These are phyloP conservation scores for Thermophis baileyi DNA, from an alignment of 2,113 vertebrate genomes.

Conservation along the genomic window DNA sequence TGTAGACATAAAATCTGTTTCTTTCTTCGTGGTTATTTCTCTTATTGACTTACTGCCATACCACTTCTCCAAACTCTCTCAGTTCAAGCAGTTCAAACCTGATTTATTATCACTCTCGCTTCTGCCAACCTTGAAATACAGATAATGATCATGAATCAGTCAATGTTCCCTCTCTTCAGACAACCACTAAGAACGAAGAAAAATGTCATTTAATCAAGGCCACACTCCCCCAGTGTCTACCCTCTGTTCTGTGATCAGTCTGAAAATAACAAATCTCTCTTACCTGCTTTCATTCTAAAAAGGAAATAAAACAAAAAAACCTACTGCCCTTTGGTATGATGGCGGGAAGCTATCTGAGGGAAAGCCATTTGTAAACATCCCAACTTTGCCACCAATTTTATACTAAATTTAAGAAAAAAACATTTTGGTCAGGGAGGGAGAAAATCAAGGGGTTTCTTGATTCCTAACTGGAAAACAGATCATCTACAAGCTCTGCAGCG, in stretches of 20 bases:
- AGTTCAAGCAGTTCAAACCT: not conserved
- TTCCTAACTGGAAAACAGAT: not conserved
- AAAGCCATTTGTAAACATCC: not conserved
- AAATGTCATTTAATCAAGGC: not conserved
- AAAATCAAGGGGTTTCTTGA: not conserved
- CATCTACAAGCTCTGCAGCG: not conserved
- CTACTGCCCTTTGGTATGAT: not conserved
- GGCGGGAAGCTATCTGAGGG: not conserved
- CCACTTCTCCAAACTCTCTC: not conserved
- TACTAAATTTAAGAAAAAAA: not conserved
- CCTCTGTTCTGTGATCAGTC: not conserved
- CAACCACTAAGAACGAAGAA: not conserved
- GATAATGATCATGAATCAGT: not conserved
- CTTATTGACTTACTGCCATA: not conserved
- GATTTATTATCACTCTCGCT: not conserved
- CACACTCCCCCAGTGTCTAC: not conserved
- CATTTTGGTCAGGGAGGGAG: not conserved
- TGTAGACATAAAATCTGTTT: not conserved
- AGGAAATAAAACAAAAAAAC: not conserved
- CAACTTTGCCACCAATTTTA: not conserved
- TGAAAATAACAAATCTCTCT: not conserved
- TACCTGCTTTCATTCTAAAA: not conserved
- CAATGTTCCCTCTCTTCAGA: not conserved
- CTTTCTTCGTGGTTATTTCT: not conserved
- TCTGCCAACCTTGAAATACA: not conserved